A percentile compares a stretch with the other conserved stretches of the same genome.
Evolutionary conservation across 1,140 invertebrate species (phyloP).

Genomic region (Sipha flava): DNA sequence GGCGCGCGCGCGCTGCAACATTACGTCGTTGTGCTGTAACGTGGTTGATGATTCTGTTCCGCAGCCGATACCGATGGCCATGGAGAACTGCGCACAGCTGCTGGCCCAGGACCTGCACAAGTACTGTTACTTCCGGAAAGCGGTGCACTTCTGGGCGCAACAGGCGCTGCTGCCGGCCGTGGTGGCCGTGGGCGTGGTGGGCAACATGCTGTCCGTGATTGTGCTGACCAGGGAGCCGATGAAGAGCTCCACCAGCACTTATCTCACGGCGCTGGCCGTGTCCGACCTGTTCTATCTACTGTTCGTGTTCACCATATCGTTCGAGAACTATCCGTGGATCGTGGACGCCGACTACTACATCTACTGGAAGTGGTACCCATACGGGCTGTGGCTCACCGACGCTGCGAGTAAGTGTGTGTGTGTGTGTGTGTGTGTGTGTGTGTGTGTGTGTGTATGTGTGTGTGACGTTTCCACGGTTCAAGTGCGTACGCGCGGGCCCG

Average conservation of each 20-base stretch:
- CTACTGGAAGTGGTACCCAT: conserved; percentile 51
- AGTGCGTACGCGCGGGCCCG: too few relatives aligned
- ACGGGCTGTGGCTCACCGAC: conserved; percentile 55
- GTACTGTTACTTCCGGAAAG: conserved; percentile 39
- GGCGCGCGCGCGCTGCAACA: background rate
- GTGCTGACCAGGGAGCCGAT: conserved; percentile 65
- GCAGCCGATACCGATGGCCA: background rate
- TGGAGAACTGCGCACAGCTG: background rate
- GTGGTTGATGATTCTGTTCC: background rate
- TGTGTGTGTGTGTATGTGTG: too few relatives aligned
- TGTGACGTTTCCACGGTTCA: too few relatives aligned
- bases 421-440: background rate
- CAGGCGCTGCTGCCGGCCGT: conserved; percentile 60
- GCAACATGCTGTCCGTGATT: conserved; percentile 62
- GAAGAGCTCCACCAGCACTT: conserved; percentile 66
- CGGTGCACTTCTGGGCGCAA: conserved; percentile 46
- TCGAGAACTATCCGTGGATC: conserved; percentile 52
- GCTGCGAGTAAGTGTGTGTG: conserved; percentile 49
- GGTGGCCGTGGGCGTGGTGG: conserved; percentile 58
- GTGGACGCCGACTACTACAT: conserved; percentile 43
- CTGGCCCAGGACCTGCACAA: background rate
- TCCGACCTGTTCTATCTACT: conserved; percentile 63
- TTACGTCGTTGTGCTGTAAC: background rate
- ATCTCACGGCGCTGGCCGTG: conserved; percentile 62
- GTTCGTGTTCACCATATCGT: conserved; percentile 56